Evolutionary conservation across 2,113 vertebrate species (phyloP).

Genomic region (Charadrius vociferus): DNA sequence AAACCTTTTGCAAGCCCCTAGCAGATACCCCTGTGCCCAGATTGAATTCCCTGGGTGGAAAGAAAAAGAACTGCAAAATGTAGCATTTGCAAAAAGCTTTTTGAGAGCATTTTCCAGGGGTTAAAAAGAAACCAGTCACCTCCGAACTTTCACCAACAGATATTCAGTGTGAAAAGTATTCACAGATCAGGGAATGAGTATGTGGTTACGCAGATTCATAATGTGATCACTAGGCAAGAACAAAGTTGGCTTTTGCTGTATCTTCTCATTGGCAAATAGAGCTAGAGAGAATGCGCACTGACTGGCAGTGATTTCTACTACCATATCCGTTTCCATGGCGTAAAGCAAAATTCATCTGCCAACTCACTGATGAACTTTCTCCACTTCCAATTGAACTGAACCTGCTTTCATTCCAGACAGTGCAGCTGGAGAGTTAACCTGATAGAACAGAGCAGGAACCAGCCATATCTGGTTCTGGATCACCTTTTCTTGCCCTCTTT

Average conservation of each 20-base stretch:
- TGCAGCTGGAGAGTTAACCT: constrained; percentile 26
- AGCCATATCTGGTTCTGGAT: constrained; percentile 37
- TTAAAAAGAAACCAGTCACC: constrained; percentile 23
- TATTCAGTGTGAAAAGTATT: not conserved
- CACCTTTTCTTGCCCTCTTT: constrained; percentile 40
- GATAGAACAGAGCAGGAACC: constrained; percentile 4
- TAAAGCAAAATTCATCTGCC: constrained; percentile 37
- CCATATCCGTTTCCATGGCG: constrained; percentile 22
- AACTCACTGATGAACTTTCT: constrained; percentile 38
- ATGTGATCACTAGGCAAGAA: not conserved
- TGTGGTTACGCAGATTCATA: not conserved
- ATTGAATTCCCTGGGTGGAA: not conserved
- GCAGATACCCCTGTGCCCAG: not conserved
- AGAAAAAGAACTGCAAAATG: not conserved
- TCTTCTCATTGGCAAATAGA: not conserved
- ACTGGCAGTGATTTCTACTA: not conserved
- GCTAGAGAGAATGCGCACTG: not conserved
- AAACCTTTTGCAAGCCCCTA: constrained; percentile 1
- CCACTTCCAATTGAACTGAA: constrained; percentile 22
- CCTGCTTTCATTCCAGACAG: not conserved
- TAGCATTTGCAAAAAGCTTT: not conserved
- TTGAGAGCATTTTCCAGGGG: not conserved
- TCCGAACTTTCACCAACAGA: constrained; percentile 13
- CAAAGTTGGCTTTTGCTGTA: not conserved
- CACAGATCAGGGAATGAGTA: not conserved